These are phyloP conservation scores for Etia nguti DNA, from an alignment of 2,113 vertebrate species.

Conservation along the genomic window DNA sequence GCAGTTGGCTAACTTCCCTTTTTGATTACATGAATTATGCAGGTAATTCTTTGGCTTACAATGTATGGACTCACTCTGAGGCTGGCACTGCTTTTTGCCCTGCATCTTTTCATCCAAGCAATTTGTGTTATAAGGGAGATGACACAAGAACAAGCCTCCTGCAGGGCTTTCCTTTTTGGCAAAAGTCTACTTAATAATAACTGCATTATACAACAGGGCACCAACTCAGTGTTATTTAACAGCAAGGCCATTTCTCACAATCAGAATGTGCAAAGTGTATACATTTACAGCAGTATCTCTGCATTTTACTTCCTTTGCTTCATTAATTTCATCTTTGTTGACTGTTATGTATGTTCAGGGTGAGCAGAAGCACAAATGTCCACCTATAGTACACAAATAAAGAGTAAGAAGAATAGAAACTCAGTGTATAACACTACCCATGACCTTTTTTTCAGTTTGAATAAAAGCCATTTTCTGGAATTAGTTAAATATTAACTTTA, in stretches of 20 bases:
- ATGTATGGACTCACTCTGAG: background rate
- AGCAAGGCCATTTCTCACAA: background rate
- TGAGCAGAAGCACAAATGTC: background rate
- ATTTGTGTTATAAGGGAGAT: background rate
- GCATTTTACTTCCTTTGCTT: background rate
- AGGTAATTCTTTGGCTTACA: background rate
- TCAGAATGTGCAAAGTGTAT: background rate
- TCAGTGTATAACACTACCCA: background rate
- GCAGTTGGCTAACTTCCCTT: background rate
- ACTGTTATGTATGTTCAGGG: background rate
- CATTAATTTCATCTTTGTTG: background rate
- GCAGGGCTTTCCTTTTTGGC: constrained; percentile 45
- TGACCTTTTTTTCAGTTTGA: background rate
- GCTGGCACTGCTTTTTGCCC: background rate
- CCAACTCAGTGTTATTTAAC: background rate
- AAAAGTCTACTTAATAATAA: background rate
- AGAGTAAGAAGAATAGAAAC: background rate
- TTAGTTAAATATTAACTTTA: background rate
- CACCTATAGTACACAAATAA: background rate
- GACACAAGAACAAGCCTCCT: background rate
- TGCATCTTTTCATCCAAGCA: background rate
- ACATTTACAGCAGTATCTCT: background rate
- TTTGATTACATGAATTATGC: constrained; percentile 3
- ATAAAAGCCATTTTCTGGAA: background rate
- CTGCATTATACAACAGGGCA: background rate